Evolutionary conservation across 2,888 invertebrate genomes (phyloP).

Genomic region (Chymomyza amoena): DNA sequence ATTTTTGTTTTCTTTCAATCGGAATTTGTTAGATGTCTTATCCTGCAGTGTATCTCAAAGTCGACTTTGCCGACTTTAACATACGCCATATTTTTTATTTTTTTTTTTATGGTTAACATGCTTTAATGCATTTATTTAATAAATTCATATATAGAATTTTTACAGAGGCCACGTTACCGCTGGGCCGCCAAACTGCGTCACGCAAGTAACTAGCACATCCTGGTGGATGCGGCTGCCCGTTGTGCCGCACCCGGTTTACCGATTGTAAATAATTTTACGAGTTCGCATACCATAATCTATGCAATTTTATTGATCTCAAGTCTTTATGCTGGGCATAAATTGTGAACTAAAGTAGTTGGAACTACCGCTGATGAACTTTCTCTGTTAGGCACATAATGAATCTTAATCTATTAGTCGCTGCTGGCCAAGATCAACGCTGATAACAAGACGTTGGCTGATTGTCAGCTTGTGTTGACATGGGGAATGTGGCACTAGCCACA

Average conservation of each 20-base stretch:
- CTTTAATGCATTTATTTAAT: constrained; percentile 72
- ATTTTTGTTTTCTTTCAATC: too few relatives aligned
- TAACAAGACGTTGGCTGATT: constrained; percentile 14
- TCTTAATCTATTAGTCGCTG: constrained; percentile 41
- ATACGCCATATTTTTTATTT: constrained; percentile 1
- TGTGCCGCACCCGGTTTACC: constrained; percentile 7
- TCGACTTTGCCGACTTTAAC: neutral
- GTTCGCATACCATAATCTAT: constrained; percentile 69
- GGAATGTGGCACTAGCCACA: constrained; percentile 43
- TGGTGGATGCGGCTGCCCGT: constrained; percentile 8
- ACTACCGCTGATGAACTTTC: neutral
- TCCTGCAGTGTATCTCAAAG: neutral
- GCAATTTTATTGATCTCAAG: constrained; percentile 65
- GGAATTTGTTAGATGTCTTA: neutral
- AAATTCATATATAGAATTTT: constrained; percentile 70
- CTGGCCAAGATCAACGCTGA: constrained; percentile 22
- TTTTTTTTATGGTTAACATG: constrained; percentile 29
- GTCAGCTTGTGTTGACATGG: constrained; percentile 13
- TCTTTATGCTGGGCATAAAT: constrained; percentile 44
- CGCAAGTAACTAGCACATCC: neutral
- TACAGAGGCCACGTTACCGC: constrained; percentile 40
- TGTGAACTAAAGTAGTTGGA: neutral
- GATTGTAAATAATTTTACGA: constrained; percentile 72
- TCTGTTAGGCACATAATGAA: constrained; percentile 3
- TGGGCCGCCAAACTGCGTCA: constrained; percentile 18